Conservation (phyloP, 2,888 invertebrate genomes). For the Pantelozetes paolii region DNA sequence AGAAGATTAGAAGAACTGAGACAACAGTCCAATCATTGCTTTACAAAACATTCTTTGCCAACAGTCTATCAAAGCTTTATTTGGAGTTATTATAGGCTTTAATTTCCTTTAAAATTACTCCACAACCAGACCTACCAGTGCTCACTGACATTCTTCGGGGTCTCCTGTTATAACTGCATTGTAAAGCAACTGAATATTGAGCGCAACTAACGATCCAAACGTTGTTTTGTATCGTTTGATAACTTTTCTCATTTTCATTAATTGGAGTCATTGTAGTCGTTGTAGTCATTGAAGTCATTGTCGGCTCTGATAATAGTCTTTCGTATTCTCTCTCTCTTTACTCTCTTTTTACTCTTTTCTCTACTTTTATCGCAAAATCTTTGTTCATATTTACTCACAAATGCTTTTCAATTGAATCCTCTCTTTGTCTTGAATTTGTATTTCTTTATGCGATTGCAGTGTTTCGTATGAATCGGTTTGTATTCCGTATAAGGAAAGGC, state of each 20-base stretch:
- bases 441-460: neutral
- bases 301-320: too few relatives aligned
- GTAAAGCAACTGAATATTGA: neutral
- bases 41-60: too few relatives aligned
- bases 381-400: constrained; percentile 31
- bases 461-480: constrained; percentile 31
- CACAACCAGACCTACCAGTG: neutral
- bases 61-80: neutral
- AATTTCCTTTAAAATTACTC: constrained; percentile 34
- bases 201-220: too few relatives aligned
- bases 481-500: constrained; percentile 7
- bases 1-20: neutral
- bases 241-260: constrained; percentile 14
- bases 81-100: constrained; percentile 22
- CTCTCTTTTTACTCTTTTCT: neutral
- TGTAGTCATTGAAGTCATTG: too few relatives aligned
- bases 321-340: neutral
- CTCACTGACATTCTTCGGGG: constrained; percentile 14
- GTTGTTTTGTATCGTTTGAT: neutral
- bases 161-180: neutral
- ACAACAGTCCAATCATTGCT: neutral
- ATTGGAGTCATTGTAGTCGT: neutral
- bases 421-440: constrained; percentile 31
- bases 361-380: constrained; percentile 17
- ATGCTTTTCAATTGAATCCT: constrained; percentile 1